phyloP scores from a whole-genome alignment of 1,140 invertebrate species.

The Scaptomyza montana region DNA sequence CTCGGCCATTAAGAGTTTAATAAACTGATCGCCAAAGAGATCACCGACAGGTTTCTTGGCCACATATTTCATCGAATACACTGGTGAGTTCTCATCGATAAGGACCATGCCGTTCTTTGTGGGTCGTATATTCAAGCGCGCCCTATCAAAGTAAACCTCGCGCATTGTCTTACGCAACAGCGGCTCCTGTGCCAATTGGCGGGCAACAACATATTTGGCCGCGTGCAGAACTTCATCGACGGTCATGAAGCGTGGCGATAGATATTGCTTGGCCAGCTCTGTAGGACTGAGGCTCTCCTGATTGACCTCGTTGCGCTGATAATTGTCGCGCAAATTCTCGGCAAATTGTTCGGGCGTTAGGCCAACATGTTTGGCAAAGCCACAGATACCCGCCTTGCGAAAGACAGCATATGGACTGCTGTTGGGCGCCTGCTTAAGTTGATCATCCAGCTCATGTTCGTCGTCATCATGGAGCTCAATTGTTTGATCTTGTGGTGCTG shows the following conservation, averaged over 20 bases:
- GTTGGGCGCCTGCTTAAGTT: conserved; percentile 92
- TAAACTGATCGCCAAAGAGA: conserved; percentile 94
- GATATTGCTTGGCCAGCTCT: conserved; percentile 91
- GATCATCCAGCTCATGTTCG: conserved; percentile 86
- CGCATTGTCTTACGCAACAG: conserved; percentile 93
- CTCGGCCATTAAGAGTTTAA: conserved; percentile 93
- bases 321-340: conserved; percentile 98
- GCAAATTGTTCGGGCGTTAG: conserved; percentile 98
- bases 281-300: conserved; percentile 92
- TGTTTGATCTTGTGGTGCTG: not conserved
- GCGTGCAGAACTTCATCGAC: conserved; percentile 93
- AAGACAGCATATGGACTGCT: conserved; percentile 95
- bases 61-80: conserved; percentile 95
- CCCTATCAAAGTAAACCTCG: conserved; percentile 95
- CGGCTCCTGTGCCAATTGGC: conserved; percentile 96
- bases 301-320: conserved; percentile 98
- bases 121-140: conserved; percentile 91
- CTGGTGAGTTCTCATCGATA: conserved; percentile 96
- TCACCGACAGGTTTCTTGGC: conserved; percentile 97
- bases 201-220: conserved; percentile 96
- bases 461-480: conserved; percentile 85
- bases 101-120: conserved; percentile 97
- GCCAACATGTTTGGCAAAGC: conserved; percentile 96
- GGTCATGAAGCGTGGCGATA: conserved; percentile 84
- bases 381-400: conserved; percentile 92